Evolutionary conservation across 2,888 invertebrate genomes (phyloP).

Genomic region (Watsonalla binaria): DNA sequence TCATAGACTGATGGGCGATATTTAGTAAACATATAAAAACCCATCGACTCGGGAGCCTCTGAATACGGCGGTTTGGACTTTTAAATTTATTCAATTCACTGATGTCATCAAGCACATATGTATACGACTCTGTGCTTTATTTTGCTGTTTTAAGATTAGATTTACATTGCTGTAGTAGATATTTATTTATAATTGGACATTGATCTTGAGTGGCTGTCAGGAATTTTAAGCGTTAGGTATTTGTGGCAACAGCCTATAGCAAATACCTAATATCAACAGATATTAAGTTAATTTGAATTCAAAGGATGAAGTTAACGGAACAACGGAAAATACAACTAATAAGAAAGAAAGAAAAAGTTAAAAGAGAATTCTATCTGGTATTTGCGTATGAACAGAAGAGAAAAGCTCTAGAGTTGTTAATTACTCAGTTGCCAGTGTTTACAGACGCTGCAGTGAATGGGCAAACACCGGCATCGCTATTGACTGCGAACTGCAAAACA

Average conservation of each 20-base stretch:
- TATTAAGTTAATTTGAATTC: too few species aligned
- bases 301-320: too few species aligned
- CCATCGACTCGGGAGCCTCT: not conserved
- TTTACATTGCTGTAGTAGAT: not conserved
- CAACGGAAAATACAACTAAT: too few species aligned
- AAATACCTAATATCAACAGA: too few species aligned
- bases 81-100: not conserved
- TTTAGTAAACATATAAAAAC: conserved; percentile 7
- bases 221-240: too few species aligned
- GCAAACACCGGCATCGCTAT: not conserved
- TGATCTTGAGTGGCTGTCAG: too few species aligned
- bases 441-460: not conserved
- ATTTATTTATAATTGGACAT: too few species aligned
- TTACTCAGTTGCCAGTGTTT: not conserved
- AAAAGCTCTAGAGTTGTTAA: not conserved
- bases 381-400: not conserved
- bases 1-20: conserved; percentile 18
- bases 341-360: too few species aligned
- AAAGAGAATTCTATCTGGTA: too few species aligned
- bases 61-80: not conserved
- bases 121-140: not conserved
- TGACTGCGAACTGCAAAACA: not conserved
- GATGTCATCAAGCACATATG: not conserved
- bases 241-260: too few species aligned
- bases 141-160: not conserved